Base-by-base conservation (phyloP, 2,888 invertebrate genomes). In the Flabesymbios commensalis region DNA sequence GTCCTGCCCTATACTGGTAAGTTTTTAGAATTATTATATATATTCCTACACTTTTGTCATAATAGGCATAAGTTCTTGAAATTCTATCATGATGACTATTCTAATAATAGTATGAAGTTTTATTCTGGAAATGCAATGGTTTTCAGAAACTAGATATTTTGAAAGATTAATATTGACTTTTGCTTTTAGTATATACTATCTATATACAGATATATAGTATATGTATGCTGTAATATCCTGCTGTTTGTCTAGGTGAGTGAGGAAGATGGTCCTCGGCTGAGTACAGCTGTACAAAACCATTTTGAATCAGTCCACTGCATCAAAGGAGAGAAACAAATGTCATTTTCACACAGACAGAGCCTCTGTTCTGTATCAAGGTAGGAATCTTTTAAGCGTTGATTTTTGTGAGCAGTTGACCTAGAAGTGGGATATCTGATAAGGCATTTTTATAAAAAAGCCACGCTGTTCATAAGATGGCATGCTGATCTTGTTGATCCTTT, bases 261-360 rank as follows among this genome's bases (percentile, higher is more conserved):
- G 57, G 94, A 94, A 78, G 89, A 91, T 83, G 92, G 92, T 72
- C 92, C 93, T 0, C 90, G 92, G 77, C 83, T 94, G 65, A 90
- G 91, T 7, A 87, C 92, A 73, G 90, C 92, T 0, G 86, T 94
- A 26, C 92, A 93, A 84, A 94, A 94, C 83, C 93, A 94, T 80
- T 94, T 94, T 83, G 88, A 90, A 60, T 91, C 94, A 1, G 92
- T 94, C 72, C 88, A 90, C 81, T 89, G 92, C 74, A 86, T 90
- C 42, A 86, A 88, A 57, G 92, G 91, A 51, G 53, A 67, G 42
- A 88, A 88, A 80, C 86, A 88, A n/a, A 66, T 76, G 36, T 60
- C 58, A 39, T 58, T 26, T n/a, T 24, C 22, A 14, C 68, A 68
- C 49, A 54, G 60, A 19, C 68, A 64, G 43, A 68, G 63, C 76